These are phyloP conservation scores for Paratrypauchen microcephalus DNA, from an alignment of 2,797 vertebrate genomes.

Conservation along the genomic window DNA sequence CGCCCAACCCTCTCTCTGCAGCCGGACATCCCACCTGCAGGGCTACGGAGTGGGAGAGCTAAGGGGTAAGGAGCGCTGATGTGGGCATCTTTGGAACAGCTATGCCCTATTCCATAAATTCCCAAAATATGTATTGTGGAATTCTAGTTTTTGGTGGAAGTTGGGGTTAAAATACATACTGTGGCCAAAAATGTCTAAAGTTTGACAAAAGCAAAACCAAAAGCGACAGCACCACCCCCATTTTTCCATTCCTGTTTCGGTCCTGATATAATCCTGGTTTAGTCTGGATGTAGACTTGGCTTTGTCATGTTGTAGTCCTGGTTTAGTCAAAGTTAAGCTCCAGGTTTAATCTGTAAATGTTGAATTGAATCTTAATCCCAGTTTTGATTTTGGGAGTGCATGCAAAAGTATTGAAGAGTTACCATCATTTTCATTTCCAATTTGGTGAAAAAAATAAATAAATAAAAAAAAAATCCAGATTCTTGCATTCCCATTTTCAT, in stretches of 20 bases:
- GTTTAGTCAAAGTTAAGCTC: not conserved
- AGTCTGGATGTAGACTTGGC: not conserved
- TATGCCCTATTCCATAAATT: constrained; percentile 40
- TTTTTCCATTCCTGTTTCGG: constrained; percentile 24
- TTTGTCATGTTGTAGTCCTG: not conserved
- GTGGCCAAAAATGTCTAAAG: constrained; percentile 19
- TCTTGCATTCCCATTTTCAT: constrained; percentile 10
- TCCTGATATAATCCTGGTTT: not conserved
- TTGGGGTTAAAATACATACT: not conserved
- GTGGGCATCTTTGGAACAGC: constrained; percentile 57
- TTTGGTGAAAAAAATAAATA: not conserved
- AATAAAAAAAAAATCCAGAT: constrained; percentile 36
- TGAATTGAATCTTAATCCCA: too few species aligned
- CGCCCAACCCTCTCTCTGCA: constrained; percentile 29
- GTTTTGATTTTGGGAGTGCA: too few species aligned
- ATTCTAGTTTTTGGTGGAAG: not conserved
- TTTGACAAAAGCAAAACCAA: not conserved
- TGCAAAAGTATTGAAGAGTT: not conserved
- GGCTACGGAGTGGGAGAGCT: constrained; percentile 41
- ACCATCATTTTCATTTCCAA: not conserved
- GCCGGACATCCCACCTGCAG: constrained; percentile 77
- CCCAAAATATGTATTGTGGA: not conserved
- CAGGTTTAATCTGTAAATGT: not conserved
- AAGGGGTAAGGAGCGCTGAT: constrained; percentile 34
- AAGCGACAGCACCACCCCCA: constrained; percentile 40